Evolutionary conservation across 2,797 vertebrate species (phyloP), one percentile per base, ranked within the genome.

Genomic region (Steatocranus sp.): DNA sequence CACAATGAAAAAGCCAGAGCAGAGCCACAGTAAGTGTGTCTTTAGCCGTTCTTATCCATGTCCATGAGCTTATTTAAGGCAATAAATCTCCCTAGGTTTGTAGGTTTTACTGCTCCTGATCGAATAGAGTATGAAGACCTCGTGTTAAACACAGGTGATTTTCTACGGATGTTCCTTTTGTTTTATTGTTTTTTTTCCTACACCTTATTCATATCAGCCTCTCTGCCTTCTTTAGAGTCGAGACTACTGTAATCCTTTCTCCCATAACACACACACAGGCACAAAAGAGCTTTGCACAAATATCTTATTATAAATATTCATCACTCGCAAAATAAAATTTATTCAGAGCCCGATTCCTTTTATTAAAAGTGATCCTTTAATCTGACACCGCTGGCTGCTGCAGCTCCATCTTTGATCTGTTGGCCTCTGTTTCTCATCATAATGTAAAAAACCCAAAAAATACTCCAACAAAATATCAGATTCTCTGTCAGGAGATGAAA

Each of bases 51-150:
- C 66, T 82, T 82, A 83, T 89, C 84, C 81, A 46, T 74, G 85
- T 83, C 80, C 78, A 75, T 85, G 86, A 94, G 85, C 90, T 86
- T 76, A 86, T 83, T 93, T 92, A 89, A 88, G 81, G 85, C 90
- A 88, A 89, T 91, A 89, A 90, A 92, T 92, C 92, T 80, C 79
- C 68, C 78, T 27, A 53, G 77, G 70, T 91, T 88, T 86, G 83
- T 66, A 81, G 81, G 41, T 77, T 88, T 91, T 89, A 90, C 86
- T 85, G 58, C 70, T 17, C 27, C 66, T 80, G 32, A 75, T 74
- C 51, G 43, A 85, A 68, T 58, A 79, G 1, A 84, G 75, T 2
- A 32, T 7, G 49, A 77, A 74, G 46, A 56, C 41, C 56, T 78
- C 58, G 23, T 61, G 23, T 75, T 80, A 73, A 86, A 88, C 36